phyloP scores from a whole-genome alignment of 2,888 invertebrate species.

The Pristionchus exspectatus region DNA sequence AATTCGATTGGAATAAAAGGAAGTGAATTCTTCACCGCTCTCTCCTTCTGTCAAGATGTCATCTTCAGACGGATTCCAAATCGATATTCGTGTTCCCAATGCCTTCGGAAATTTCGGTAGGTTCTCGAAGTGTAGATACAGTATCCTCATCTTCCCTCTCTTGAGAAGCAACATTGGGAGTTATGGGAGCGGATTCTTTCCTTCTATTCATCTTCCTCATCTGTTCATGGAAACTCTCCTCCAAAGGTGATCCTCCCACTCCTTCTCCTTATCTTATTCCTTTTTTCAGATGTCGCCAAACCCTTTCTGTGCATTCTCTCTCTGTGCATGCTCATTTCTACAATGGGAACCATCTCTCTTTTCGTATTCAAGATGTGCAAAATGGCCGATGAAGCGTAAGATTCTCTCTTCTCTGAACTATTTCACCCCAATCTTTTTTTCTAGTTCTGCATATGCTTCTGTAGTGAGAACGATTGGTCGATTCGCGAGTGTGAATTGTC shows the following conservation, averaged over 20 bases:
- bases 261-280: neutral
- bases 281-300: slow-evolving; percentile 2
- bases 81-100: slow-evolving; percentile 35
- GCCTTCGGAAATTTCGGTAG: slow-evolving; percentile 36
- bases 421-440: neutral
- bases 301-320: slow-evolving; percentile 28
- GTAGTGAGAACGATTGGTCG: neutral
- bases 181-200: neutral
- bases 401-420: neutral
- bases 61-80: neutral
- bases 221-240: slow-evolving; percentile 10
- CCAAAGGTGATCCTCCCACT: neutral
- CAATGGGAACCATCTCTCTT: neutral
- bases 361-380: slow-evolving; percentile 40
- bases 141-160: neutral
- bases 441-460: neutral
- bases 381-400: neutral
- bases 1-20: neutral
- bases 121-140: neutral
- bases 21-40: neutral
- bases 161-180: slow-evolving; percentile 26
- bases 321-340: neutral
- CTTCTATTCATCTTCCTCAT: slow-evolving; percentile 23
- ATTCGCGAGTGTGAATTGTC: slow-evolving; percentile 9
- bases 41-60: neutral